Evolutionary conservation across 1,140 invertebrate species (phyloP), one percentile per base, ranked within the genome.

Genomic region (Drosophila guanche): DNA sequence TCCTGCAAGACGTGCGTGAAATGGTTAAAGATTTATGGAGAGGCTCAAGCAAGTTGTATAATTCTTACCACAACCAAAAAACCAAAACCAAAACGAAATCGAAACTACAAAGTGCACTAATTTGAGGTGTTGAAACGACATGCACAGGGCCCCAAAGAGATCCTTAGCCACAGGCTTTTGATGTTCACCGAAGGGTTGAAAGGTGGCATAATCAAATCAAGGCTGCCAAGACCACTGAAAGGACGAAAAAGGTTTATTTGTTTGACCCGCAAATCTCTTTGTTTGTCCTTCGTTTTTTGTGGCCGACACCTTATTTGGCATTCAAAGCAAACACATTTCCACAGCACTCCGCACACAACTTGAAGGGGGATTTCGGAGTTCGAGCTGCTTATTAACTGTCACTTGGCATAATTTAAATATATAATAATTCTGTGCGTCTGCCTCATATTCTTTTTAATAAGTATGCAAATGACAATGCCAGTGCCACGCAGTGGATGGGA

Each of bases 61-160:
- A 69, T 68, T 68, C 23, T 25, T 33, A 53, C 41, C 47, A 57
- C 55, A 47, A 57, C n/a, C 25, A 27, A 46, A 16, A 20, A 12
- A 37, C 7, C 27, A 22, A 52, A 52, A 20, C 12, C 50, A 37
- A 66, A 45, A 12, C 47, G 54, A 61, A 63, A 60, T 55, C 46
- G 65, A 81, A 86, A 86, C 81, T 86, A 86, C 81, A 86, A 86
- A 81, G 77, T 86, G 68, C 73, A 86, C 81, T 86, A 86, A 86
- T 86, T 86, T 81, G 65, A 86, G 81, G 81, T 86, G 81, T 86
- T 53, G 60, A 80, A 71, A 67, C 51, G 65, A 58, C 53, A 62
- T 43, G 57, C 33, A 4, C 5, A 27, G 12, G 46, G 33, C 37
- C 37, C 37, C 16, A 23, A 16, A 6, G 4, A 14, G 14, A n/a